A percentile compares a stretch with the other conserved stretches of the same genome.
Conservation (phyloP, 2,888 invertebrate species). For the Noctua comes region DNA sequence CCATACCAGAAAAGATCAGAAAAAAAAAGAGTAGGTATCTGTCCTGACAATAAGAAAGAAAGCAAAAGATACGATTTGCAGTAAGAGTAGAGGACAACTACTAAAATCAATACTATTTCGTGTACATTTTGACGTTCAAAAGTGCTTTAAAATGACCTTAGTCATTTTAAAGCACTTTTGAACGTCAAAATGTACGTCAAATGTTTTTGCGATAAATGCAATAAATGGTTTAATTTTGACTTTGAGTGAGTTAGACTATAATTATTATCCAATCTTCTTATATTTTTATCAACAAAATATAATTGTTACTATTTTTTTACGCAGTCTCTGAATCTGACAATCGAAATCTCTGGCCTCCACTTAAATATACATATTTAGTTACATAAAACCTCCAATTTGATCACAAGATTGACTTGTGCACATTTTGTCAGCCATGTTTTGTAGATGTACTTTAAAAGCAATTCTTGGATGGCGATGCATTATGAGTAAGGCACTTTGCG, state of each 20-base stretch:
- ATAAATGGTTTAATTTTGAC: background rate
- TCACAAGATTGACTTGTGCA: slow-evolving; percentile 45
- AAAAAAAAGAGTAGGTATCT: too few species aligned
- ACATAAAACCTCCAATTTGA: slow-evolving; percentile 30
- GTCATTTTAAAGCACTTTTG: too few species aligned
- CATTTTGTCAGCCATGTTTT: slow-evolving; percentile 13
- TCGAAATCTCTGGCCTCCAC: background rate
- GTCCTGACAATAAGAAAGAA: too few species aligned
- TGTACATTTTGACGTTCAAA: background rate
- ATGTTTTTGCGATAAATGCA: too few species aligned
- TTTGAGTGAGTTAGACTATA: background rate
- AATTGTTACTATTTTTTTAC: background rate
- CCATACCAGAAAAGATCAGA: too few species aligned
- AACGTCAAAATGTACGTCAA: too few species aligned
- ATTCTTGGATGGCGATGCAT: slow-evolving; percentile 32
- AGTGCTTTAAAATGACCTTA: too few species aligned
- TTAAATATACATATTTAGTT: slow-evolving; percentile 20
- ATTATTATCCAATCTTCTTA: too few species aligned
- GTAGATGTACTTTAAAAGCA: slow-evolving; percentile 47
- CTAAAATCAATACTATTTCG: too few species aligned
- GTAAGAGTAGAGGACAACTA: too few species aligned
- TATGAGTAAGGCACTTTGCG: slow-evolving; percentile 31
- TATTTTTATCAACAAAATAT: too few species aligned
- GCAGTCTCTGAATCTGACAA: background rate
- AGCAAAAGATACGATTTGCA: too few species aligned